Conservation (phyloP, 1,140 invertebrate genomes). For the Drosophila seguyi region DNA sequence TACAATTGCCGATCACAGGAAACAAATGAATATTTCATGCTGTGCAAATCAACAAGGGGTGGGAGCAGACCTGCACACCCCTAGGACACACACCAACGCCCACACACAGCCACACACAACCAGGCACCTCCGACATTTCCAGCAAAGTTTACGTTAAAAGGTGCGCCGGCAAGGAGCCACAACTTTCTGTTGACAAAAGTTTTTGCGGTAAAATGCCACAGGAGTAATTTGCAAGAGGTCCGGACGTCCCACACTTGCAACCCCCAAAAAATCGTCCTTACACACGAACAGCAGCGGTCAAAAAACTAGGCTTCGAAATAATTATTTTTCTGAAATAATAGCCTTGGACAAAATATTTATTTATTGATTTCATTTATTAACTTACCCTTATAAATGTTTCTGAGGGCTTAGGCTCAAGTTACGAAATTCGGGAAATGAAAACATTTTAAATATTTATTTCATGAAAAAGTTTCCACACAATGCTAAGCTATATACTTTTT, state of each 20-base stretch:
- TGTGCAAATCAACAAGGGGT: slow-evolving; percentile 73
- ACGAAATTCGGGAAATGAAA: background rate
- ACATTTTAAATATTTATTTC: background rate
- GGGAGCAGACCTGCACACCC: slow-evolving; percentile 3
- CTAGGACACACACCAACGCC: background rate
- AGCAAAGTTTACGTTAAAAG: slow-evolving; percentile 71
- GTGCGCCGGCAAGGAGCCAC: slow-evolving; percentile 57
- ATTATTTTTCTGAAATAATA: too few species aligned
- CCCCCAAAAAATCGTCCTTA: slow-evolving; percentile 21
- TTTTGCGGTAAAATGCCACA: slow-evolving; percentile 83
- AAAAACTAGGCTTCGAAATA: background rate
- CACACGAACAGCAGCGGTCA: slow-evolving; percentile 35
- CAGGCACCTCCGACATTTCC: slow-evolving; percentile 52
- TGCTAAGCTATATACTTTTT: background rate
- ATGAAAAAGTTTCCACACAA: background rate
- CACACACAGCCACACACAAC: slow-evolving; percentile 22
- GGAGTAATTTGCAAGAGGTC: slow-evolving; percentile 78
- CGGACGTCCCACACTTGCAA: slow-evolving; percentile 16
- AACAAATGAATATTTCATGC: slow-evolving; percentile 84
- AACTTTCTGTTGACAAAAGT: slow-evolving; percentile 84
- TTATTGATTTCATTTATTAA: too few species aligned
- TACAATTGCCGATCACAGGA: slow-evolving; percentile 83
- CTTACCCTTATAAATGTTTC: too few species aligned
- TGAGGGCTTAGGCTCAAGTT: background rate
- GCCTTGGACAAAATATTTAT: background rate